Conservation (phyloP, 2,797 vertebrate genomes). For the Trachurus trachurus region DNA sequence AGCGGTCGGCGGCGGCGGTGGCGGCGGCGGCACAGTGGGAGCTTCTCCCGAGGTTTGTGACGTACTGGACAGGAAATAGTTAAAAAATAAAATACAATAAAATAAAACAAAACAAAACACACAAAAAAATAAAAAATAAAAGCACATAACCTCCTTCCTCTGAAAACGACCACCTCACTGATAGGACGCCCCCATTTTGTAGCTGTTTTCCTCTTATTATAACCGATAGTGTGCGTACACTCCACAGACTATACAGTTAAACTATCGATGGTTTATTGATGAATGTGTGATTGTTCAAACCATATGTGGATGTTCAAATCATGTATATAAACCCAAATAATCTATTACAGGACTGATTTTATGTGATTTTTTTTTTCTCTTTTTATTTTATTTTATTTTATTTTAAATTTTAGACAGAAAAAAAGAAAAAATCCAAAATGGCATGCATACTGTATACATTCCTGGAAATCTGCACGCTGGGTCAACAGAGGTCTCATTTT, state of each 20-base stretch:
- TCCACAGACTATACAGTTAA: constrained; percentile 54
- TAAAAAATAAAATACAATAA: constrained; percentile 10
- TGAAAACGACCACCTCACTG: constrained; percentile 45
- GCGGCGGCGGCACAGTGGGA: constrained; percentile 14
- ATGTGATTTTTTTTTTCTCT: constrained; percentile 68
- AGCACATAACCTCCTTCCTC: constrained; percentile 62
- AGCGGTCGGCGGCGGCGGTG: constrained; percentile 9
- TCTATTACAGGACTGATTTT: constrained; percentile 70
- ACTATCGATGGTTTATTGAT: constrained; percentile 77
- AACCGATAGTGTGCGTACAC: constrained; percentile 65
- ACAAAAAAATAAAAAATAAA: constrained; percentile 24
- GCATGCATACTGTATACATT: constrained; percentile 89
- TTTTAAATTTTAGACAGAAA: constrained; percentile 43
- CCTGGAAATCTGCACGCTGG: constrained; percentile 87
- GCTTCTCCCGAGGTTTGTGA: constrained; percentile 8
- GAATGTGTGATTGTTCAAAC: constrained; percentile 81
- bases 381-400: no score
- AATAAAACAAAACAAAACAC: constrained; percentile 21
- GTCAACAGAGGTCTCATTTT: constrained; percentile 84
- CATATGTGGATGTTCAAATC: constrained; percentile 80
- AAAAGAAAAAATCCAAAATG: constrained; percentile 70
- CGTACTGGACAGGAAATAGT: constrained; percentile 19
- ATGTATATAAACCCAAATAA: constrained; percentile 80
- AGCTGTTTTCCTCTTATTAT: constrained; percentile 74
- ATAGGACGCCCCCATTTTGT: constrained; percentile 55